Base-by-base conservation (phyloP, 2,797 vertebrate genomes). In the Pangasius krempfi region DNA sequence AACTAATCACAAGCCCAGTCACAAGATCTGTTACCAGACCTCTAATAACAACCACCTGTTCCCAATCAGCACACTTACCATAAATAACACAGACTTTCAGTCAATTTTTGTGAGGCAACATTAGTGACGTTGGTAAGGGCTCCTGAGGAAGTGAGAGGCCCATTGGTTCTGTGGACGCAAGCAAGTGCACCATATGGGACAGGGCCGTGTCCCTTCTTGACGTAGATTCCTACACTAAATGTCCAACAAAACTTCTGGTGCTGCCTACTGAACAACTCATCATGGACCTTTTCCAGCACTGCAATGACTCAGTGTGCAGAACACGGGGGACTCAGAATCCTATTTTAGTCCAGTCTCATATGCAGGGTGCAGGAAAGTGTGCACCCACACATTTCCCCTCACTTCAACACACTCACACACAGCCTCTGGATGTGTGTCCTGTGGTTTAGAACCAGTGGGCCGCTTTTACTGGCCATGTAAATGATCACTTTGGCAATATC, bases 321-420 rank as follows among this genome's bases (percentile, higher is more conserved):
- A 54, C 68, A 73, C 73, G 10, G 12, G 18, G 73, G 58, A 86
- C 60, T 84, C 30, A 33, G 25, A 18, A 47, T 62, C 80, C 79
- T 62, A 83, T 83, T 82, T 58, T 27, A 88, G 52, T 83, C 52
- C 25, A 33, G 33, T 10, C 22, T 82, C 52, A 40, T 66, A 58
- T 47, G 47, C 79, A 82, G 79, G 79, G 78, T 72, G 73, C 30
- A 40, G 64, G 33, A 30, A 22, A 81, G 30, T 81, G 33, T 25
- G 78, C 79, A 60, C 66, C 78, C 70, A 86, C 85, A 86, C 85
- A 62, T 52, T 76, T 88, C 80, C 47, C 20, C 40, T 75, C 25
- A 50, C 6, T 64, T 84, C n/a, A 44, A 13, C 62, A 84, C n/a
- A 64, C 80, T 60, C 62, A 52, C 82, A 64, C 62, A 66, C 9